These are phyloP conservation scores for Lingula anatina DNA, from an alignment of 2,888 invertebrate genomes.

Conservation along the genomic window DNA sequence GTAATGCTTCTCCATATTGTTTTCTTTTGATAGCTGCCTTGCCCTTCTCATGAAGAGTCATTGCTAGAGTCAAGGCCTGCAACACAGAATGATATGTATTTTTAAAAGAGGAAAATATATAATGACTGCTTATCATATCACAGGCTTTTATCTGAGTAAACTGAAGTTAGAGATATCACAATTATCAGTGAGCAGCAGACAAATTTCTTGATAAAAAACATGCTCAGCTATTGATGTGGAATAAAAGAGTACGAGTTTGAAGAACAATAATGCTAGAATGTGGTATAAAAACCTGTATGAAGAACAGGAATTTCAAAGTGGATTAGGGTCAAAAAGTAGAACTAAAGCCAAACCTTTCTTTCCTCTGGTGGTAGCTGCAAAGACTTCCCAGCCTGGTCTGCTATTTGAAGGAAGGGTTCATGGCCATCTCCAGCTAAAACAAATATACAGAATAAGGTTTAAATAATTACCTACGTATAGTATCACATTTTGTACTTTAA, in stretches of 20 bases:
- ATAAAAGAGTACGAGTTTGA: too few relatives aligned
- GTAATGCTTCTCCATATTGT: conserved; percentile 66
- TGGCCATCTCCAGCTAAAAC: conserved; percentile 23
- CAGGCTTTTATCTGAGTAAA: too few relatives aligned
- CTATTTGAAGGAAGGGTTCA: conserved; percentile 44
- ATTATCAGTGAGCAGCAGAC: neutral
- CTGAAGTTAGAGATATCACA: neutral
- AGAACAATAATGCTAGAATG: too few relatives aligned
- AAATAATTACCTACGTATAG: too few relatives aligned
- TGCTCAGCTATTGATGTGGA: neutral
- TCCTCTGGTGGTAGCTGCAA: conserved; percentile 68
- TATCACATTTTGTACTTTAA: too few relatives aligned
- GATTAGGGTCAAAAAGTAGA: too few relatives aligned
- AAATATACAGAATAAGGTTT: too few relatives aligned
- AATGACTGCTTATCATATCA: neutral
- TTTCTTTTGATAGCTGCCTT: conserved; percentile 63
- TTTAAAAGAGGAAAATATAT: neutral
- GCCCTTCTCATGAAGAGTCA: conserved; percentile 77
- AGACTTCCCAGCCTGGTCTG: conserved; percentile 73
- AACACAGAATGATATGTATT: conserved; percentile 1
- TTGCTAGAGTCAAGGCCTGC: conserved; percentile 65
- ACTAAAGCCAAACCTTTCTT: too few relatives aligned
- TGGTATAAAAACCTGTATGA: too few relatives aligned
- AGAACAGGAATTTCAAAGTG: too few relatives aligned
- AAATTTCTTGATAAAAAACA: neutral